phyloP scores from a whole-genome alignment of 2,888 invertebrate species.

The Habroteleia sp. region DNA sequence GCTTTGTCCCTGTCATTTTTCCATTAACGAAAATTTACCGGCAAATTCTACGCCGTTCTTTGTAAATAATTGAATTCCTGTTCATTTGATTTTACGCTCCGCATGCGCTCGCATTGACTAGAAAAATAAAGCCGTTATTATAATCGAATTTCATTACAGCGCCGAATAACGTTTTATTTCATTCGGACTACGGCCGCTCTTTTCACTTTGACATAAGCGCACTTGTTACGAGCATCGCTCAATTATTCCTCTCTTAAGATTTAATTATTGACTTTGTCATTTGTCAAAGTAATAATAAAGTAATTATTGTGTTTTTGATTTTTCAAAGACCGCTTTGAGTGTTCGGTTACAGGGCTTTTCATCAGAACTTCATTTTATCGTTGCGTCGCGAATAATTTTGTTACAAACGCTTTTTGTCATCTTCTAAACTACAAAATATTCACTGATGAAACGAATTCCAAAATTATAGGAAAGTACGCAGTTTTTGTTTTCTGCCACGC shows the following conservation, averaged over 20 bases:
- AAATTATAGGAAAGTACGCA: background rate
- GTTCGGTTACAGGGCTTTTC: constrained; percentile 34
- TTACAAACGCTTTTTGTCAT: constrained; percentile 14
- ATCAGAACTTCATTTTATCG: constrained; percentile 38
- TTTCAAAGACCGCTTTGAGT: constrained; percentile 21
- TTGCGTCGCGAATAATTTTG: constrained; percentile 11
- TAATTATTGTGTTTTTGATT: constrained; percentile 29
- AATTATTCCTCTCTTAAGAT: constrained; percentile 51
- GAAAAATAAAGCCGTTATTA: constrained; percentile 54
- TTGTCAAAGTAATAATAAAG: constrained; percentile 7
- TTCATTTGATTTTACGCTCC: constrained; percentile 50
- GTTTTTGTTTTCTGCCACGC: no score
- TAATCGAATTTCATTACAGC: constrained; percentile 57
- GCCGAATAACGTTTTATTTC: constrained; percentile 33
- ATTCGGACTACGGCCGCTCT: constrained; percentile 3
- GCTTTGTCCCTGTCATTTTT: constrained; percentile 49
- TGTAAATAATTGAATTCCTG: constrained; percentile 52
- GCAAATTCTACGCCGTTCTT: constrained; percentile 38
- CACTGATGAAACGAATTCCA: constrained; percentile 6
- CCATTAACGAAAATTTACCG: constrained; percentile 43
- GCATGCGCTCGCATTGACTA: constrained; percentile 37
- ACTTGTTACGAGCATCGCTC: constrained; percentile 24
- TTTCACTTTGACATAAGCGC: constrained; percentile 45
- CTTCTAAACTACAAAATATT: constrained; percentile 13
- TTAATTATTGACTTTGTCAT: constrained; percentile 56